Evolutionary conservation across 1,140 invertebrate genomes (phyloP), one percentile per base, ranked within the genome.

Genomic region (Agrilus planipennis): DNA sequence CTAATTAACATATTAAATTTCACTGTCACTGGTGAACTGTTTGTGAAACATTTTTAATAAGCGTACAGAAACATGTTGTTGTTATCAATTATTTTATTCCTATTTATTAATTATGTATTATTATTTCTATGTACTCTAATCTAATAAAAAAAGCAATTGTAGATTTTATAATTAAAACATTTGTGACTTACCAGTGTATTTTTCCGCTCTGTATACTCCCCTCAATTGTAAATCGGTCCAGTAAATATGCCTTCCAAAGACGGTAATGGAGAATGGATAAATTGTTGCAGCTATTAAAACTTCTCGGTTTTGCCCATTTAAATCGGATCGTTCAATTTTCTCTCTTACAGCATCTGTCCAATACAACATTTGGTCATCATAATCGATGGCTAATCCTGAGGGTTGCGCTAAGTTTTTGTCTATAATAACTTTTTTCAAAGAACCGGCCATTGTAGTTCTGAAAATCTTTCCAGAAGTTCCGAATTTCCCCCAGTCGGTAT

Each of bases 321-420:
- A 61, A 59, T 85, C 81, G 0, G 88, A 85, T 14, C 91, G 67
- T 69, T 99, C 95, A 46, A 99, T 98, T 62, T 96, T 97, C 59
- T 99, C 92, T 21, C 89, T 68, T 0, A 94, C 86, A 0, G 93
- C 92, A 64, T 99, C 95, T 0, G 93, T 95, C 93, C 94, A 99
- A 56, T 98, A 99, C 0, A 99, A 63, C 72, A 89, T 91, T 14
- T 80, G 73, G 16, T 96, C 91, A 17, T 95, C 89, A 55, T 91
- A 97, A 67, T 99, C 95, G 21, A 98, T 88, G 0, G 92, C 87
- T 15, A 99, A 65, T 16, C 94, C 94, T 55, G 90, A 94, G 0
- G 94, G 93, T 62, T 96, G 91, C 0, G 90, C 89, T 0, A 99
- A 64, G 46, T 95, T 87, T 52, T 81, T 83, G 20, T 88, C 82